Conservation (phyloP, 2,113 vertebrate genomes). For the Tupaia tana region DNA sequence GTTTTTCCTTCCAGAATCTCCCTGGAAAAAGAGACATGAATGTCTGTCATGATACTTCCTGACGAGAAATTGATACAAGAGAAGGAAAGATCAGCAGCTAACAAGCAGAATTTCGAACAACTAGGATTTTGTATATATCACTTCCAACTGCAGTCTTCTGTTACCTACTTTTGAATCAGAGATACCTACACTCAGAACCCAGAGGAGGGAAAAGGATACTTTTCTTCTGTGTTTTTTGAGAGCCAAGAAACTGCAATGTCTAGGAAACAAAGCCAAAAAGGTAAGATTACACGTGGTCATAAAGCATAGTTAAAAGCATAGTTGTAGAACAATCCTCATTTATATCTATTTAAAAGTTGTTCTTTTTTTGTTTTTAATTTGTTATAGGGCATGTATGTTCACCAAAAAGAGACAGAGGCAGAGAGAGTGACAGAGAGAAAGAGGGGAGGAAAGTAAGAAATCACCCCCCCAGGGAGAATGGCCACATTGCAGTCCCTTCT, state of each 20-base stretch:
- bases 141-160: conserved; percentile 33
- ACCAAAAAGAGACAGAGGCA: too few relatives aligned
- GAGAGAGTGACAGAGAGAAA: too few relatives aligned
- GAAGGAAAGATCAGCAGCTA: conserved; percentile 54
- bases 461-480: too few relatives aligned
- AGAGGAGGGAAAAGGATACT: conserved; percentile 45
- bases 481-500: too few relatives aligned
- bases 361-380: neutral
- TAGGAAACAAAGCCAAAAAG: conserved; percentile 86
- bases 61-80: conserved; percentile 70
- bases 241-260: conserved; percentile 80
- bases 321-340: neutral
- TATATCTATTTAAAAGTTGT: neutral
- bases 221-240: conserved; percentile 7
- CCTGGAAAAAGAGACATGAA: conserved; percentile 61
- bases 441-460: too few relatives aligned
- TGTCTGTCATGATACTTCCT: conserved; percentile 61
- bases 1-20: conserved; percentile 67
- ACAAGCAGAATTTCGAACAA: conserved; percentile 65
- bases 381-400: too few relatives aligned
- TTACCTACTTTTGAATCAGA: conserved; percentile 18
- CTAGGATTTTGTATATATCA: conserved; percentile 64
- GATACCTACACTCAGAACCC: conserved; percentile 50
- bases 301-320: neutral
- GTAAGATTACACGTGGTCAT: conserved; percentile 75